Conservation (phyloP, 2,113 vertebrate species). For the Machaerirhynchus nigripectus region DNA sequence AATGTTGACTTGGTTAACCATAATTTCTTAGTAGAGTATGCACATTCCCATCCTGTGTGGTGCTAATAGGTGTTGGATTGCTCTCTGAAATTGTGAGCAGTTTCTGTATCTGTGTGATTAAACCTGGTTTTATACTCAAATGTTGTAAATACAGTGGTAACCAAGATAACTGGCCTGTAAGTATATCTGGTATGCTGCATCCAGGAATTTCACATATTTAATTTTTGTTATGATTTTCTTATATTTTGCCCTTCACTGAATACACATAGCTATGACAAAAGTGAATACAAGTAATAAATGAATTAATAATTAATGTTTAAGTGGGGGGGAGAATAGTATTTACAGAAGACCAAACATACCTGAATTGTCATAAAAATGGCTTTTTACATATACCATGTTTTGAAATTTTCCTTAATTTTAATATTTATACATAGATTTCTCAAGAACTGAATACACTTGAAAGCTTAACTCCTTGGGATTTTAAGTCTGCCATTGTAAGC, state of each 20-base stretch:
- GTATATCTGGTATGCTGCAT: neutral
- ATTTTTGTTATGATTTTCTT: neutral
- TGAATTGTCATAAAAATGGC: neutral
- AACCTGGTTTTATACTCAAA: neutral
- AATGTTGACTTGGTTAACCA: neutral
- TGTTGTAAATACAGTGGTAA: neutral
- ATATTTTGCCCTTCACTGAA: neutral
- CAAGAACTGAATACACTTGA: neutral
- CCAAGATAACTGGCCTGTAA: neutral
- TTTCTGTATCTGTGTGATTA: neutral
- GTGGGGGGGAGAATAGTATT: neutral
- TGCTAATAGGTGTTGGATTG: neutral
- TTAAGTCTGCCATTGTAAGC: neutral
- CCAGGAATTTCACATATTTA: neutral
- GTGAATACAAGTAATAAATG: neutral
- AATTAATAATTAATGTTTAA: neutral
- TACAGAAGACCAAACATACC: neutral
- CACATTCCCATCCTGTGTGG: rapidly evolving
- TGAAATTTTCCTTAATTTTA: neutral
- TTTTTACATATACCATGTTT: neutral
- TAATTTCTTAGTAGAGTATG: neutral
- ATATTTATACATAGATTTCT: neutral
- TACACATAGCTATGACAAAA: neutral
- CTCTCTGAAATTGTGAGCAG: neutral
- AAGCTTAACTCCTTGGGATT: neutral